Conservation (phyloP, 2,113 vertebrate genomes). For the Pachypanchax playfairii region DNA sequence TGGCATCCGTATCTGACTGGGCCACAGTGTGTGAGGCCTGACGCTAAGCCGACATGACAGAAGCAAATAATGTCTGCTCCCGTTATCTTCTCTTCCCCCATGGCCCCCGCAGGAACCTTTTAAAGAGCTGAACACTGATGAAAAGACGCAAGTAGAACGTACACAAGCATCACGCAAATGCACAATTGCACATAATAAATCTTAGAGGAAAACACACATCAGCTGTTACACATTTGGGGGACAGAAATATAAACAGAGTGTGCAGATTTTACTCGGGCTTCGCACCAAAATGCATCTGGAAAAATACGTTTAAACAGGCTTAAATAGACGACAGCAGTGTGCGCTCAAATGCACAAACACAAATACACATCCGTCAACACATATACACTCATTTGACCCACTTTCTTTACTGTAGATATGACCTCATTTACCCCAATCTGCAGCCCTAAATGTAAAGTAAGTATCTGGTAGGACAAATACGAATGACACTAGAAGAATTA, state of each 20-base stretch:
- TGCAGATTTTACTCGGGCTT: neutral
- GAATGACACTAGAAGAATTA: too few relatives aligned
- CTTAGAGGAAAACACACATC: neutral
- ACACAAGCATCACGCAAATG: slow-evolving; percentile 9
- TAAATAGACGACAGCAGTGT: neutral
- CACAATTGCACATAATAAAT: neutral
- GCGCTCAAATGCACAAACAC: slow-evolving; percentile 4
- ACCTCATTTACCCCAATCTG: slow-evolving; percentile 17
- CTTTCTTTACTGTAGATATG: slow-evolving; percentile 21
- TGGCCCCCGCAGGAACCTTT: slow-evolving; percentile 76
- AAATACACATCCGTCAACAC: neutral
- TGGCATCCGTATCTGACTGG: slow-evolving; percentile 64
- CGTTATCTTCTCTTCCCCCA: slow-evolving; percentile 75
- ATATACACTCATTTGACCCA: slow-evolving; percentile 24
- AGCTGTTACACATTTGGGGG: neutral
- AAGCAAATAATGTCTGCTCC: slow-evolving; percentile 84
- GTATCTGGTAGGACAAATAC: too few relatives aligned
- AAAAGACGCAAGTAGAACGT: slow-evolving; percentile 37
- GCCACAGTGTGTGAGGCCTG: slow-evolving; percentile 73
- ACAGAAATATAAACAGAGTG: neutral
- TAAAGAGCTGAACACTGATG: slow-evolving; percentile 77
- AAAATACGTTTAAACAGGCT: neutral
- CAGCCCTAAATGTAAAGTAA: too few relatives aligned
- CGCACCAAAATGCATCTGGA: slow-evolving; percentile 6
- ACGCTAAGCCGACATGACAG: slow-evolving; percentile 81